Conservation (phyloP, 2,888 invertebrate genomes). For the Patella caerulea region DNA sequence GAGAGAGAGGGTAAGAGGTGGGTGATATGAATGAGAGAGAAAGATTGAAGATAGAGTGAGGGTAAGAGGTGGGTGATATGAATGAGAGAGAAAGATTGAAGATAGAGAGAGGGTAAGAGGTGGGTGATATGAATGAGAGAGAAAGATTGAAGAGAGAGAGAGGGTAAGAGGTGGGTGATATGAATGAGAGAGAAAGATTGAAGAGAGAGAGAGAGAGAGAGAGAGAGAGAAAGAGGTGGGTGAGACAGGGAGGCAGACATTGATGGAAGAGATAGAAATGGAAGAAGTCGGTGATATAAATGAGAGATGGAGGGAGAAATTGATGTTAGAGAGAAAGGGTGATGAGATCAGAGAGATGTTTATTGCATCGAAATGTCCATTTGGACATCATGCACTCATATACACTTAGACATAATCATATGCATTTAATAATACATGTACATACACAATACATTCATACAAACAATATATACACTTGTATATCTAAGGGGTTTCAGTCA, state of each 20-base stretch:
- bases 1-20: constrained; percentile 36
- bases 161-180: constrained; percentile 19
- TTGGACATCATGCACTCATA: no score
- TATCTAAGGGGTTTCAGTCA: no score
- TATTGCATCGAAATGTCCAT: background rate
- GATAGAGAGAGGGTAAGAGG: no score
- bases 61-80: constrained; percentile 1
- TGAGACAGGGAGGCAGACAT: background rate
- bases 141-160: background rate
- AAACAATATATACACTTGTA: no score
- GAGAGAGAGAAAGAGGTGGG: constrained; percentile 34
- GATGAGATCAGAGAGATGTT: constrained; percentile 39
- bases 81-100: no score
- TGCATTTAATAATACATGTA: no score
- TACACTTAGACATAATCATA: no score
- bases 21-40: background rate
- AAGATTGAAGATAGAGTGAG: background rate
- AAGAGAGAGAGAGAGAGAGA: constrained; percentile 17
- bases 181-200: no score
- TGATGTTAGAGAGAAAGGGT: constrained; percentile 24
- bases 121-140: no score
- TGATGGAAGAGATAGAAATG: no score
- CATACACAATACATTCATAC: no score
- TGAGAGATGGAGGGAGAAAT: background rate
- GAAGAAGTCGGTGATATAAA: no score